Evolutionary conservation across 2,797 vertebrate genomes (phyloP), one percentile per base, ranked within the genome.

Genomic region (Syndactyla subalaris): DNA sequence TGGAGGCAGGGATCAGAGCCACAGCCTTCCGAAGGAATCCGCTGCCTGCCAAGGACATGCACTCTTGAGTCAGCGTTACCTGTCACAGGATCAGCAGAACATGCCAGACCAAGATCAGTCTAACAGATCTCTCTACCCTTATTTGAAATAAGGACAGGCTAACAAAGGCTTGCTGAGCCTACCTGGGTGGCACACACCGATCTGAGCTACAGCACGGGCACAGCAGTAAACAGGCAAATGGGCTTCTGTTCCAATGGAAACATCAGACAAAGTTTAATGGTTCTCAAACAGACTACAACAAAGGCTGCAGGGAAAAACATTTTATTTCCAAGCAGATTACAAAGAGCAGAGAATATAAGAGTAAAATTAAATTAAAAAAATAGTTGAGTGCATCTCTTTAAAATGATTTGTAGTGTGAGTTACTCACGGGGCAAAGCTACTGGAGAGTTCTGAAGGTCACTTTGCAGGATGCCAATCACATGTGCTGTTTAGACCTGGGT

Each of bases 341-440:
- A 97, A 96, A 97, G 96, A 97, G 95, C 96, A 97, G 95, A 96
- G 96, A 95, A 93, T 95, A 95, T 95, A 97, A 96, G 96, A 97
- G 96, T 96, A 96, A 97, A 97, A 96, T 97, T 96, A 97, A 97
- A 96, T 97, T 97, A 95, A 96, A 97, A 97, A 97, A 97, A 96
- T 95, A 97, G 95, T 96, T 96, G 96, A 97, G 95, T 96, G 96
- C 96, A 96, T 96, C 96, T 96, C 95, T 96, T 96, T 96, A 96
- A 96, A 96, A 95, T 95, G 95, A 96, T 96, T 95, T 96, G 96
- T 96, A 95, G 95, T 95, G 96, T 96, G 96, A 96, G 93, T 96
- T 95, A 95, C 91, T 96, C 95, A 96, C 89, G 49, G 96, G 96
- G 95, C 95, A 95, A 97, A 96, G 96, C 96, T 96, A 95, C 96